Percentiles rank a stretch among this genome's conserved stretches.
Conservation (phyloP, 2,797 vertebrate genomes). For the Miichthys miiuy region DNA sequence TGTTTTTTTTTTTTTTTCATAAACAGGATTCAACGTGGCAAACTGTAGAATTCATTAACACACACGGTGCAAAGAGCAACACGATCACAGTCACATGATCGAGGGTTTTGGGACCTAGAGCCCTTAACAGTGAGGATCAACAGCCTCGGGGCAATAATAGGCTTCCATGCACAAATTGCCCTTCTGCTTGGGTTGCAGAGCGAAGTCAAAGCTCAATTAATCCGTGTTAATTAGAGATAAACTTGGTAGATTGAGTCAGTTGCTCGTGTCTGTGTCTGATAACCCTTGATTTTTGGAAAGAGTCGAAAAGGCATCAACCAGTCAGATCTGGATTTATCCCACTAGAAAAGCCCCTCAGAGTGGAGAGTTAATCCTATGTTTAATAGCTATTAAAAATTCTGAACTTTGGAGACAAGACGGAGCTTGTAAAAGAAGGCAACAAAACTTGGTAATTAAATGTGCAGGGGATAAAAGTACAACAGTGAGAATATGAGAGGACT, state of each 20-base stretch:
- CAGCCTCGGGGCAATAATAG: conserved; percentile 64
- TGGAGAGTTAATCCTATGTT: conserved; percentile 62
- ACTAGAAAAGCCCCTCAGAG: conserved; percentile 38
- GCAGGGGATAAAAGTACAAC: conserved; percentile 42
- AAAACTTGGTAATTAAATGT: conserved; percentile 63
- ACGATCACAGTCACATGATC: conserved; percentile 51
- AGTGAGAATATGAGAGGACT: conserved; percentile 12
- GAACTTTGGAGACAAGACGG: conserved; percentile 48
- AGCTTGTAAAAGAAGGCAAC: conserved; percentile 18
- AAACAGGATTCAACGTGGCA: conserved; percentile 8
- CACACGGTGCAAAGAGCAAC: conserved; percentile 28
- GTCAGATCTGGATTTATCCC: conserved; percentile 49
- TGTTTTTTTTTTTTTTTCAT: conserved; percentile 14
- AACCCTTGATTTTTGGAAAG: conserved; percentile 64
- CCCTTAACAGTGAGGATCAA: conserved; percentile 68
- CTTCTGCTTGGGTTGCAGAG: conserved; percentile 72
- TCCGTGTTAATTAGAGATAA: conserved; percentile 83
- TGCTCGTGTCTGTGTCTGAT: conserved; percentile 65
- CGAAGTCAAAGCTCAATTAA: conserved; percentile 79
- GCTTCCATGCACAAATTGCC: conserved; percentile 69
- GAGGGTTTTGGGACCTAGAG: conserved; percentile 47
- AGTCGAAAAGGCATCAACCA: conserved; percentile 57
- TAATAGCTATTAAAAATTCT: conserved; percentile 64
- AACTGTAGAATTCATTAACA: conserved; percentile 48
- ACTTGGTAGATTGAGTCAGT: conserved; percentile 74